Evolutionary conservation across 2,888 invertebrate genomes (phyloP), one percentile per base, ranked within the genome.

Genomic region (Anodontia alba): DNA sequence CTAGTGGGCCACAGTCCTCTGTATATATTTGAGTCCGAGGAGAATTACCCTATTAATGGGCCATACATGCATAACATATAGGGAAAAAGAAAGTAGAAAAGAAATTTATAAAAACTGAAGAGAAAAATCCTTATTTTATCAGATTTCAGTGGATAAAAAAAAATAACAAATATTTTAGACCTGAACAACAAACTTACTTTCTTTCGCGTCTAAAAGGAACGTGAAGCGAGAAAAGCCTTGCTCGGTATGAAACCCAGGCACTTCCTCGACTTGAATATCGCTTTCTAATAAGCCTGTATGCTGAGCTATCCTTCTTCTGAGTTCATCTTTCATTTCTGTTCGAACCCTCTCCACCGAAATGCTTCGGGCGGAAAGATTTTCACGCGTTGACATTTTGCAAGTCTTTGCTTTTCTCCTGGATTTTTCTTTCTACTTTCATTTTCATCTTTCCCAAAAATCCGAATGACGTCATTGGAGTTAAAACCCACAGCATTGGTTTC

Each of bases 341-440:
- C 26, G 57, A 23, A 57, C 57, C 7, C 17, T 23, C 5, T 57
- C 57, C 17, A 57, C 57, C 7, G 57, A 57, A 3, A 57, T 17
- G 17, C 57, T 26, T 3, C 26, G 26, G 29, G 57, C 23, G 1
- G 57, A 3, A 2, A 17, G 7, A 5, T 26, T 17, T 57, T 57
- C 57, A 57, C 29, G 57, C 3, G 26, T 29, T 23, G 57, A 17
- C 57, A 57, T 57, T 26, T 57, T 57, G n/a, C 29, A 26, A 26
- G 5, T 26, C 23, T 29, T 23, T 57, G 17, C 3, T 20, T 15
- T 17, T 20, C 49, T 20, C 20, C 20, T 49, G 26, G 5, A 3
- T 57, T n/a, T n/a, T 20, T 29, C 29, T 10, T 57, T 57, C 57
- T 57, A 57, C 57, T 57, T 57, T 57, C 57, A 29, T 57, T 57